Evolutionary conservation across 2,888 invertebrate species (phyloP).

Genomic region (Drosophila flavopinicola): DNA sequence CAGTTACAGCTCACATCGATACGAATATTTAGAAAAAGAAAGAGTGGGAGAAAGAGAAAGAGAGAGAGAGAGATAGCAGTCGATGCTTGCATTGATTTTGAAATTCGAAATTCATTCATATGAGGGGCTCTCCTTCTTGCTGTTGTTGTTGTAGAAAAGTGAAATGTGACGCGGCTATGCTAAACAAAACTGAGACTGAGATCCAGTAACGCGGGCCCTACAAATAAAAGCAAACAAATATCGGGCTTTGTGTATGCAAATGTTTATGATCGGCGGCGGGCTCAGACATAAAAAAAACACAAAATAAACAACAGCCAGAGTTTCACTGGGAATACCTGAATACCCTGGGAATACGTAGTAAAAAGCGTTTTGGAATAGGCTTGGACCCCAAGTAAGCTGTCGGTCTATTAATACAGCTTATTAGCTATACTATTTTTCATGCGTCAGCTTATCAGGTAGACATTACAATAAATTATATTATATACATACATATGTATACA

Average conservation of each 20-base stretch:
- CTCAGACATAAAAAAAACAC: conserved; percentile 2
- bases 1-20: conserved; percentile 43
- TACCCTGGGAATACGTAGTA: conserved; percentile 17
- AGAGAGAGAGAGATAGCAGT: conserved; percentile 1
- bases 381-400: conserved; percentile 1
- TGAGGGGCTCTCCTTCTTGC: conserved; percentile 6
- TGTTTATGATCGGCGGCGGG: conserved; percentile 55
- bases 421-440: conserved; percentile 42
- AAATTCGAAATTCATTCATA: conserved; percentile 50
- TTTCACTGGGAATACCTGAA: conserved; percentile 16
- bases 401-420: conserved; percentile 54
- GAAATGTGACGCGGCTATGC: conserved; percentile 73
- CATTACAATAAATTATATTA: conserved; percentile 44
- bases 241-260: conserved; percentile 65
- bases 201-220: conserved; percentile 26
- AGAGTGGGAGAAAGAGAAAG: background rate
- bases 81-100: conserved; percentile 25
- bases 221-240: conserved; percentile 46
- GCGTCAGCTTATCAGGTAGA: conserved; percentile 59
- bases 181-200: conserved; percentile 60
- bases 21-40: background rate
- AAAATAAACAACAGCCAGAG: conserved; percentile 1
- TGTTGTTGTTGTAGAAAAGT: conserved; percentile 54
- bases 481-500: too few species aligned
- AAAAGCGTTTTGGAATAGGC: background rate